These are phyloP conservation scores for Stenchaetothrips biformis DNA, from an alignment of 2,888 invertebrate genomes.

Conservation along the genomic window DNA sequence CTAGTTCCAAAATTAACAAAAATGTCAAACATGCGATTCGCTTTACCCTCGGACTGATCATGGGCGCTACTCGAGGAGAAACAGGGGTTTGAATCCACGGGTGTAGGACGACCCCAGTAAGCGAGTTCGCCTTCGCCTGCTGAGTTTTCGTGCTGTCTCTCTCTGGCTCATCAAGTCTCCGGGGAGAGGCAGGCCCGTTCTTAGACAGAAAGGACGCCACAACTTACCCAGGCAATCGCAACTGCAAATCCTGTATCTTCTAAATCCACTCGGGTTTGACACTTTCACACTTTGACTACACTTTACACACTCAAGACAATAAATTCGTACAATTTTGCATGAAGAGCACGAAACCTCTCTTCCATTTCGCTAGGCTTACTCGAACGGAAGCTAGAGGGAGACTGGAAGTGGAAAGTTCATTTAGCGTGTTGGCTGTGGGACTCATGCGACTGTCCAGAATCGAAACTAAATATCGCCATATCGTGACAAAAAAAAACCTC, in stretches of 20 bases:
- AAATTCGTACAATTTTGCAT: background rate
- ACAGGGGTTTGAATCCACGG: background rate
- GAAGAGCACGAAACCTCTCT: slow-evolving; percentile 18
- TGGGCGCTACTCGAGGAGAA: background rate
- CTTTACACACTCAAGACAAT: background rate
- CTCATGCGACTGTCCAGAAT: no score
- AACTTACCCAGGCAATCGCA: background rate
- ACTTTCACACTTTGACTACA: background rate
- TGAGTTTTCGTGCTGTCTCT: slow-evolving; percentile 23
- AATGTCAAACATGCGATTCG: no score
- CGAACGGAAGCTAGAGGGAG: slow-evolving; percentile 20
- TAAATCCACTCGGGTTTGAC: background rate
- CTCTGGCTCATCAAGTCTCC: slow-evolving; percentile 20
- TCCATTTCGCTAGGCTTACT: slow-evolving; percentile 22
- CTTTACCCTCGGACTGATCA: no score
- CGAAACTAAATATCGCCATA: no score
- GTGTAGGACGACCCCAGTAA: background rate
- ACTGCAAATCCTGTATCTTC: background rate
- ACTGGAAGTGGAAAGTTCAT: slow-evolving; percentile 24
- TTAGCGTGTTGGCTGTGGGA: slow-evolving; percentile 20
- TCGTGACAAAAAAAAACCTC: no score
- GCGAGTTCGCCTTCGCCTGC: slow-evolving; percentile 20
- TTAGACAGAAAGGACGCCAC: slow-evolving; percentile 13
- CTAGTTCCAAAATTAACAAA: no score
- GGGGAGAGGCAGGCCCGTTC: slow-evolving; percentile 14